A percentile compares a stretch with the other conserved stretches of the same genome.
These are phyloP conservation scores for Tenthredo mesomela DNA, from an alignment of 2,888 invertebrate genomes.

Conservation along the genomic window DNA sequence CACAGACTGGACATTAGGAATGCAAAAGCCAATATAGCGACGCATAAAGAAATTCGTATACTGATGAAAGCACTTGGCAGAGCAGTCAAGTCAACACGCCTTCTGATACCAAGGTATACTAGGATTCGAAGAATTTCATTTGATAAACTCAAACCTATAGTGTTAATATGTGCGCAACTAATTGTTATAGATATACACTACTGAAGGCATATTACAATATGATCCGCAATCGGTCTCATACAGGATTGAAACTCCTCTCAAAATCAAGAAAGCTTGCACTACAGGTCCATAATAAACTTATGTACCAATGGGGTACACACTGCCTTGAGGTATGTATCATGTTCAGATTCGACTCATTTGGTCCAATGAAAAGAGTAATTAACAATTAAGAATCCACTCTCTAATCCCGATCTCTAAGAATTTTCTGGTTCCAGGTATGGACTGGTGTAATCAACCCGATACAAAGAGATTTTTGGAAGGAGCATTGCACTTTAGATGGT, in stretches of 20 bases:
- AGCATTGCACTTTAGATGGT: conserved; percentile 77
- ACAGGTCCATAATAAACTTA: conserved; percentile 75
- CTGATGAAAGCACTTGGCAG: not conserved
- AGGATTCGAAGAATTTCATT: not conserved
- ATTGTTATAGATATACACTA: conserved; percentile 78
- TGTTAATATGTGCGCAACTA: conserved; percentile 18
- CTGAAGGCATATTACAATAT: conserved; percentile 80
- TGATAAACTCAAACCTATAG: not conserved
- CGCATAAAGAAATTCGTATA: conserved; percentile 55
- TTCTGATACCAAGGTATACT: not conserved
- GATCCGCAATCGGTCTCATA: conserved; percentile 76
- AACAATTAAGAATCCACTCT: not conserved
- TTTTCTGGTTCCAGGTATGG: conserved; percentile 79
- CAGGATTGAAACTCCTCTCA: conserved; percentile 75
- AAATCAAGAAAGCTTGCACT: conserved; percentile 76
- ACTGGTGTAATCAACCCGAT: conserved; percentile 77
- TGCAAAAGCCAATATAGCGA: conserved; percentile 62
- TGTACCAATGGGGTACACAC: conserved; percentile 79
- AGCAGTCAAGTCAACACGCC: not conserved
- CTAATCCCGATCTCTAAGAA: not conserved
- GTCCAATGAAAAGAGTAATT: not conserved
- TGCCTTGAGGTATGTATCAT: conserved; percentile 78
- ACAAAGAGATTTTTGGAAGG: conserved; percentile 79
- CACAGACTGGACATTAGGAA: conserved; percentile 67
- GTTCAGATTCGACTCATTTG: conserved; percentile 12